Base-by-base conservation (phyloP, 2,797 vertebrate genomes). In the Pseudocheirus occidentalis region DNA sequence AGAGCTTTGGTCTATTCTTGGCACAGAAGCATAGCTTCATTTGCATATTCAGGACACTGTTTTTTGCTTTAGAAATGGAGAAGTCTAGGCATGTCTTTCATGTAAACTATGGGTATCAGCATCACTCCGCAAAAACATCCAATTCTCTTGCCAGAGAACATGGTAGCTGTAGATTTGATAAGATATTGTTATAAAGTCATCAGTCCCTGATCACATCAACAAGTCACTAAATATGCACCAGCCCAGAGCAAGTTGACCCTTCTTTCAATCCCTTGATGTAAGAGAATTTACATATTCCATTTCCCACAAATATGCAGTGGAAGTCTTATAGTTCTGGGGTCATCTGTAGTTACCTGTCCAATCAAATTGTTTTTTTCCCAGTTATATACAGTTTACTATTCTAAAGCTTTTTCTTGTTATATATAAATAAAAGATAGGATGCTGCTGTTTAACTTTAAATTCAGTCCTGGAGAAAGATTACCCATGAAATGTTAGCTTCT, bases 21-120 rank as follows among this genome's bases (percentile, higher is more conserved):
- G 13, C 93, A 66, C 27, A 90, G 2, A 34, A 50, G 31, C 91
- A 73, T 81, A 18, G 4, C 40, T 81, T 46, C 0, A 90, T 96
- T 28, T 56, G n/a, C 53, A 14, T 93, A 52, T 59, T 93, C 59
- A 89, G 91, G 89, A 62, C 95, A 57, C 3, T 31, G 40, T 27
- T 87, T 81, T 52, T n/a, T 94, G 31, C 16, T 52, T 92, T 62
- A 94, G 62, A 93, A 90, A 90, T 55, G 24, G 55, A 62, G 62
- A 55, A 18, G 31, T 57, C n/a, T 57, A 89, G 90, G 52, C 6
- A 24, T 93, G 55, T 13, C 93, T 93, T 87, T 24, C 21, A 7
- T 40, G 1, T 95, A 58, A 16, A 93, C 56, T 81, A n/a, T 81
- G 57, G 29, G 3, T 55, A 46, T 96, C 94, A 40, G 12, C 40